Evolutionary conservation across 2,888 invertebrate species (phyloP), one percentile per base, ranked within the genome.

Genomic region (Keiferia lycopersicella): DNA sequence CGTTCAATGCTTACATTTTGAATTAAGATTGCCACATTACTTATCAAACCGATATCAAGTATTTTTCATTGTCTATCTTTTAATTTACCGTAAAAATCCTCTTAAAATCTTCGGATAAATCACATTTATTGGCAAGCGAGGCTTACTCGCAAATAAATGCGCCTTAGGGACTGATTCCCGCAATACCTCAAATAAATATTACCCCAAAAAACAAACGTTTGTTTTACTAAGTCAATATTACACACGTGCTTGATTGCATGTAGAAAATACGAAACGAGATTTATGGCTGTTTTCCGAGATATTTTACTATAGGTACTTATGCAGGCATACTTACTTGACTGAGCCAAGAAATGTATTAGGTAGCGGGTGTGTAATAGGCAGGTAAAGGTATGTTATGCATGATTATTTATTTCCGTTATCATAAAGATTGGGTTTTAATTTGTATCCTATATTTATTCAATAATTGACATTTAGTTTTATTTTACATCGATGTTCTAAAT

Each of bases 131-230:
- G 81, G 71, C 76, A 77, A 81, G 69, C 78, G 80, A 79, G 71
- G 83, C 87, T 84, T 81, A 76, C 76, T 80, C 79, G 78, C 84
- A 86, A 87, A 89, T 86, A 88, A 88, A 88, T 80, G 81, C 79
- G 81, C 84, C 84, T 78, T 72, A 75, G 88, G 87, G 88, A 83
- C 80, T 79, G 83, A 84, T 83, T 84, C 85, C 83, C 81, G 74
- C 86, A 82, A 81, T 81, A 81, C 81, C 77, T 83, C 86, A 85
- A 84, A 86, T 80, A 84, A 84, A 85, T 81, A 84, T 83, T 77
- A 70, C 66, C 53, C 69, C 75, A 76, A 80, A 79, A 79, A 69
- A 77, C 76, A 73, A 78, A 76, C 73, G 78, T 82, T 85, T 80
- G 80, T 81, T 80, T 77, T 78, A 74, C 71, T 75, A 76, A 79